Evolutionary conservation across 2,113 vertebrate species (phyloP).

Genomic region (Scytalopus superciliaris): DNA sequence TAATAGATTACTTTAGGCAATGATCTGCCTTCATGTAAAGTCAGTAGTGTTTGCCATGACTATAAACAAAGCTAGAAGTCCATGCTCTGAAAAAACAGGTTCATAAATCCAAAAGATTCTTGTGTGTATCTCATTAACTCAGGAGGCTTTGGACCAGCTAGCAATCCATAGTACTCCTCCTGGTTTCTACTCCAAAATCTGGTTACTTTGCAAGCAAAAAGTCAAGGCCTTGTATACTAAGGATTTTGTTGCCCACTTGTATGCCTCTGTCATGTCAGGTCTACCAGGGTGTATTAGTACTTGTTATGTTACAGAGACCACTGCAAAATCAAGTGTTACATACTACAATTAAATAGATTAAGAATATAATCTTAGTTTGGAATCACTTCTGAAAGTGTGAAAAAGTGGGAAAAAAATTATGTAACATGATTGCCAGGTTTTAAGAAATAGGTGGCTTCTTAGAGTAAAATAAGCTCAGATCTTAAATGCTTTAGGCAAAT

Average conservation of each 20-base stretch:
- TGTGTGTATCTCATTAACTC: neutral
- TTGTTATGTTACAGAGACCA: neutral
- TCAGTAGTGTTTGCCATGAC: neutral
- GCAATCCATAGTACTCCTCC: neutral
- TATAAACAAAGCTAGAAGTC: neutral
- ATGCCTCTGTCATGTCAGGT: neutral
- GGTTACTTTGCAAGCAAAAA: neutral
- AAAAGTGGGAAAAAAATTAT: conserved; percentile 7
- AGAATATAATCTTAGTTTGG: conserved; percentile 51
- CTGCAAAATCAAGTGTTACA: neutral
- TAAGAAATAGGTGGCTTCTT: conserved; percentile 38
- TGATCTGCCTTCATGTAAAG: neutral
- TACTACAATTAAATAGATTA: conserved; percentile 1
- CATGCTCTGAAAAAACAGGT: neutral
- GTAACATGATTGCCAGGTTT: conserved; percentile 27
- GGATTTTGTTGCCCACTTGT: neutral
- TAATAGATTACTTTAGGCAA: neutral
- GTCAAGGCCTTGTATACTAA: neutral
- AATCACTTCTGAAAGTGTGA: conserved; percentile 57
- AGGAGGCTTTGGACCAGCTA: neutral
- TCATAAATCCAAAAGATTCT: neutral
- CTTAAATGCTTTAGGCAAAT: conserved; percentile 2
- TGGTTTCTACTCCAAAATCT: neutral
- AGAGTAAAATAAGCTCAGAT: neutral
- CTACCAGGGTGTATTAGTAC: neutral